phyloP scores from a whole-genome alignment of 1,140 invertebrate genomes.

The Oscheius sp. region DNA sequence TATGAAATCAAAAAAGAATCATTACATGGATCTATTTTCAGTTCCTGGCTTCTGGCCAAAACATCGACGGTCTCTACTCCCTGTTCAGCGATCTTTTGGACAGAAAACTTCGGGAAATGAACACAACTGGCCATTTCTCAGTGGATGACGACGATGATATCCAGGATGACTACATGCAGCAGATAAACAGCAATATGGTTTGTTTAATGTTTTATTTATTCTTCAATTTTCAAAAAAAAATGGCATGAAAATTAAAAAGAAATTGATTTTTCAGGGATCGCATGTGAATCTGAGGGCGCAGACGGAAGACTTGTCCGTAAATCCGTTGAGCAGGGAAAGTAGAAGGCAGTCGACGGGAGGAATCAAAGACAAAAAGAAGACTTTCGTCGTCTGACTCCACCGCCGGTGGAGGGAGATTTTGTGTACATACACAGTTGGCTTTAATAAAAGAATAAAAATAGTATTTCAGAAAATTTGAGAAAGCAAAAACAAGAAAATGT shows the following conservation, averaged over 20 bases:
- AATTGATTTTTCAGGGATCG: neutral
- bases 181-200: neutral
- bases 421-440: too few species aligned
- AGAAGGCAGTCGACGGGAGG: neutral
- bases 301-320: neutral
- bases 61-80: constrained; percentile 30
- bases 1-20: too few species aligned
- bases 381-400: neutral
- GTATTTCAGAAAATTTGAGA: too few species aligned
- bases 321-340: neutral
- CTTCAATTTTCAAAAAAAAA: too few species aligned
- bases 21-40: constrained; percentile 8
- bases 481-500: too few species aligned
- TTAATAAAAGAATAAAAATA: too few species aligned
- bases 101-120: constrained; percentile 32
- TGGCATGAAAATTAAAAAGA: too few species aligned
- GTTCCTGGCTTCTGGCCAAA: constrained; percentile 27
- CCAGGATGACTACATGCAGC: constrained; percentile 34
- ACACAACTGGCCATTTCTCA: neutral
- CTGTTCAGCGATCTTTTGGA: constrained; percentile 36
- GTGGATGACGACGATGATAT: constrained; percentile 31
- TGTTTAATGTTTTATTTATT: neutral
- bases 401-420: too few species aligned
- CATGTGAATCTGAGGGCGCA: neutral
- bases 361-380: neutral